Evolutionary conservation across 2,888 invertebrate species (phyloP).

Genomic region (Platycheirus rosarum): DNA sequence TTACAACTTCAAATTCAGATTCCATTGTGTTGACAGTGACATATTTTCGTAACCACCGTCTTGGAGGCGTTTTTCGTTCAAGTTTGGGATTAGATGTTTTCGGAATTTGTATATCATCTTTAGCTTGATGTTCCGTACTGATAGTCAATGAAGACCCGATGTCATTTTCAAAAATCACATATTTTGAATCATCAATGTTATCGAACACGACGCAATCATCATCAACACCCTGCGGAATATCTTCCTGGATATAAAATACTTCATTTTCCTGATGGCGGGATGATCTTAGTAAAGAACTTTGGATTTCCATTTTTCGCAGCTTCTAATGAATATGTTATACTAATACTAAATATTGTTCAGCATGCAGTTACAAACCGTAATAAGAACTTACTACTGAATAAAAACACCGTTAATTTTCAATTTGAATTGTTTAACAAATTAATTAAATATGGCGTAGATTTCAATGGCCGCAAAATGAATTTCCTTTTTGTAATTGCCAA

Average conservation of each 20-base stretch:
- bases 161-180: neutral
- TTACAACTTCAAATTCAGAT: conserved; percentile 2
- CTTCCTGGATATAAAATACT: neutral
- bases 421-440: neutral
- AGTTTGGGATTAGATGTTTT: neutral
- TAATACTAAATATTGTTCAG: no score
- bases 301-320: no score
- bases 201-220: neutral
- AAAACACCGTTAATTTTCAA: neutral
- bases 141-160: no score
- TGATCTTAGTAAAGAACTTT: neutral
- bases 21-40: conserved; percentile 12
- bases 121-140: no score
- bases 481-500: neutral
- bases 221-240: neutral
- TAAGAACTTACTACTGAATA: no score
- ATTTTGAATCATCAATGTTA: neutral
- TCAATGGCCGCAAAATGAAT: neutral
- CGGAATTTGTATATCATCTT: neutral
- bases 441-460: conserved; percentile 2
- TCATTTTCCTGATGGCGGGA: neutral
- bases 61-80: neutral
- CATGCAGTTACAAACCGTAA: no score
- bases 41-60: conserved; percentile 1
- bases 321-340: no score